phyloP scores from a whole-genome alignment of 2,888 invertebrate species.

The Aphelenchoides bicaudatus region DNA sequence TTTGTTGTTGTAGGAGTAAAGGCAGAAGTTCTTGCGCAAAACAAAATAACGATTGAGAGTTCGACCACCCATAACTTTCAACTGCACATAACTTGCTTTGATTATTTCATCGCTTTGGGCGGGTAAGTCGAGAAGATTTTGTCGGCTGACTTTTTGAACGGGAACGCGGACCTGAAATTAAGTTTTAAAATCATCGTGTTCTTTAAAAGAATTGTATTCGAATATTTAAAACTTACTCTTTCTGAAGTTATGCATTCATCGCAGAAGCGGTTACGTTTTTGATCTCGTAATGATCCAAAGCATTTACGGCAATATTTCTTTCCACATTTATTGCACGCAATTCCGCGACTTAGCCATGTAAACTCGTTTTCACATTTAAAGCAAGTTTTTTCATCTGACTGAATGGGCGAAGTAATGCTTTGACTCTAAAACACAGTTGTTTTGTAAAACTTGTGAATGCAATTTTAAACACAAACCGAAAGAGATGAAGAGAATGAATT shows the following conservation, averaged over 20 bases:
- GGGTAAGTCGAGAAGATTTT: constrained; percentile 24
- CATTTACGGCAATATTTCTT: constrained; percentile 56
- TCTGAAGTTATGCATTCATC: constrained; percentile 17
- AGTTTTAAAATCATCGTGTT: no score
- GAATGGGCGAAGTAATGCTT: background rate
- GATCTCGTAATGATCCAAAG: constrained; percentile 36
- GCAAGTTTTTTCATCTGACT: constrained; percentile 15
- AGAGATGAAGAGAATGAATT: constrained; percentile 26
- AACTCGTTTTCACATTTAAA: constrained; percentile 50
- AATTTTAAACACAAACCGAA: constrained; percentile 1
- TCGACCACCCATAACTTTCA: constrained; percentile 45
- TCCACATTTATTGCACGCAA: constrained; percentile 36
- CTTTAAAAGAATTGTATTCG: background rate
- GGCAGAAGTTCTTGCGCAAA: constrained; percentile 56
- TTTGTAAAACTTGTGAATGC: background rate
- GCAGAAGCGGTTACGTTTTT: constrained; percentile 9
- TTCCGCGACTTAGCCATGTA: constrained; percentile 32
- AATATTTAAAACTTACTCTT: constrained; percentile 15
- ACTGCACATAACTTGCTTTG: constrained; percentile 32
- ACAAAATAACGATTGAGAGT: constrained; percentile 48
- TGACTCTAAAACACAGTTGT: constrained; percentile 4
- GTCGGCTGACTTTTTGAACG: constrained; percentile 15
- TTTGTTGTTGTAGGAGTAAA: constrained; percentile 53
- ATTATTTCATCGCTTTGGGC: constrained; percentile 24
- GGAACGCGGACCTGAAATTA: background rate